phyloP scores from a whole-genome alignment of 2,113 vertebrate species.

The Lynx canadensis region DNA sequence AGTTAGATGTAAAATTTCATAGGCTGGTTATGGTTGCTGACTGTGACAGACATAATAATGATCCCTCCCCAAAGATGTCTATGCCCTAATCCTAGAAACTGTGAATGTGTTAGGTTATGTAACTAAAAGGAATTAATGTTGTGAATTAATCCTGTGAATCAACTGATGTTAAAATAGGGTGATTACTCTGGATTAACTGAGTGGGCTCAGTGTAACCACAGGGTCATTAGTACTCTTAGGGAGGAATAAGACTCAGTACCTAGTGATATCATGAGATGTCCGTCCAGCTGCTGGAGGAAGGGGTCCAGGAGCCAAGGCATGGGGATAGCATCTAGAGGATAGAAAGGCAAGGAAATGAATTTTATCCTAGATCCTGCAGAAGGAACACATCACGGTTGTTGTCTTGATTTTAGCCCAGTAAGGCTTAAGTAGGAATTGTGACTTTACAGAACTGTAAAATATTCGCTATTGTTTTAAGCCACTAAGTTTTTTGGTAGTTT shows the following conservation, averaged over 20 bases:
- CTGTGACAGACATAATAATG: not conserved
- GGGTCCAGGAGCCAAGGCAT: not conserved
- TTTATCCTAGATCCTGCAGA: not conserved
- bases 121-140: not conserved
- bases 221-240: not conserved
- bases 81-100: not conserved
- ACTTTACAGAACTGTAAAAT: not conserved
- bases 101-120: not conserved
- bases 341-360: not conserved
- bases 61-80: not conserved
- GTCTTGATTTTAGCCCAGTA: not conserved
- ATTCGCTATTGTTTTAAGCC: not conserved
- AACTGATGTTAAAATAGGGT: not conserved
- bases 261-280: not conserved
- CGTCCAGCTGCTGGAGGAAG: not conserved
- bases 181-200: not conserved
- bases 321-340: too few species aligned
- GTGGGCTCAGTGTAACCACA: not conserved
- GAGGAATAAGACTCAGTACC: not conserved
- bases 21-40: not conserved
- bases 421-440: too few species aligned
- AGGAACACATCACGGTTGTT: fast-evolving
- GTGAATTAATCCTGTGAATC: not conserved
- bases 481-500: not conserved
- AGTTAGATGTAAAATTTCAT: not conserved